Percentiles rank a stretch among this genome's conserved stretches.
Conservation (phyloP, 2,113 vertebrate genomes). For the Felis catus region F.catus_Fca126_mat1.0 CM031421.1:10769001-10769500, state of each 20-base stretch:
- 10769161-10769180: neutral
- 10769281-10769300: neutral
- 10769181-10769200: neutral
- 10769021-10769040: neutral
- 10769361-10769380: neutral
- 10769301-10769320: neutral
- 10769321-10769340: neutral
- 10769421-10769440: neutral
- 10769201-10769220: neutral
- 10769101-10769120: neutral
- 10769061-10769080: neutral
- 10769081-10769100: neutral
- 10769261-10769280: neutral
- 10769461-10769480: neutral
- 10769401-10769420: neutral
- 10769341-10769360: neutral
- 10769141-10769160: accelerated
- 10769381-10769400: neutral
- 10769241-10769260: neutral
- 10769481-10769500: neutral
- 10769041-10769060: neutral
- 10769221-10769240: neutral
- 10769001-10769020: neutral
- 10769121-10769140: neutral
- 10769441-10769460: neutral